A percentile compares a stretch with the other conserved stretches of the same genome.
Evolutionary conservation across 2,797 vertebrate genomes (phyloP).

Genomic region (Enteromius paludinosus): DNA sequence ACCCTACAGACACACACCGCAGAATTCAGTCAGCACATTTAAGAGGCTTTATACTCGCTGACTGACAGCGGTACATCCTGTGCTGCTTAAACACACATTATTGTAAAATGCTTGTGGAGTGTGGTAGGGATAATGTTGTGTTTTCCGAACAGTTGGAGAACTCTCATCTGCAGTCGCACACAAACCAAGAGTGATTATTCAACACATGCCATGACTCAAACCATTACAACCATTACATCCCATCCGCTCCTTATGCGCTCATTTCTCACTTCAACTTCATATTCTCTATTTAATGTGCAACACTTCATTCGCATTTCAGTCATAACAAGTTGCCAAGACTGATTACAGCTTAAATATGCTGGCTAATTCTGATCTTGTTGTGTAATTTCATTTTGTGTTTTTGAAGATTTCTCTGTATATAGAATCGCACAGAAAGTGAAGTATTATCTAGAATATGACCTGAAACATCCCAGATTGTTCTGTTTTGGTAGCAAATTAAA

Average conservation of each 20-base stretch:
- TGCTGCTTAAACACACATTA: conserved; percentile 64
- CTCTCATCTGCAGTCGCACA: conserved; percentile 71
- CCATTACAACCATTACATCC: conserved; percentile 54
- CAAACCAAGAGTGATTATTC: conserved; percentile 74
- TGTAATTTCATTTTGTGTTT: conserved; percentile 57
- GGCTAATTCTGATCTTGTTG: conserved; percentile 65
- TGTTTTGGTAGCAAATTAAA: not conserved
- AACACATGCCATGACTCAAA: conserved; percentile 75
- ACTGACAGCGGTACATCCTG: conserved; percentile 68
- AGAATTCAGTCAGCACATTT: conserved; percentile 79
- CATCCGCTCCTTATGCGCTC: conserved; percentile 69
- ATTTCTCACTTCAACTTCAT: conserved; percentile 64
- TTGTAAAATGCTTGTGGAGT: conserved; percentile 35
- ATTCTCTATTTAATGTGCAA: conserved; percentile 64
- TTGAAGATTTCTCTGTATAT: not conserved
- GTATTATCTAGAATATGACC: not conserved
- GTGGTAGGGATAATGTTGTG: conserved; percentile 66
- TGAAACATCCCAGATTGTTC: conserved; percentile 61
- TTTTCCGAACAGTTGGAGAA: conserved; percentile 73
- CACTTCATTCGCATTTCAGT: conserved; percentile 60
- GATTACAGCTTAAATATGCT: conserved; percentile 77
- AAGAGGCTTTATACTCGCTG: conserved; percentile 74
- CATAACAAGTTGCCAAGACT: conserved; percentile 61
- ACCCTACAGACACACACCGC: conserved; percentile 75
- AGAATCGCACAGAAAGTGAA: conserved; percentile 43